These are phyloP conservation scores for Cinara cedri DNA, from an alignment of 2,888 invertebrate genomes.

Conservation along the genomic window DNA sequence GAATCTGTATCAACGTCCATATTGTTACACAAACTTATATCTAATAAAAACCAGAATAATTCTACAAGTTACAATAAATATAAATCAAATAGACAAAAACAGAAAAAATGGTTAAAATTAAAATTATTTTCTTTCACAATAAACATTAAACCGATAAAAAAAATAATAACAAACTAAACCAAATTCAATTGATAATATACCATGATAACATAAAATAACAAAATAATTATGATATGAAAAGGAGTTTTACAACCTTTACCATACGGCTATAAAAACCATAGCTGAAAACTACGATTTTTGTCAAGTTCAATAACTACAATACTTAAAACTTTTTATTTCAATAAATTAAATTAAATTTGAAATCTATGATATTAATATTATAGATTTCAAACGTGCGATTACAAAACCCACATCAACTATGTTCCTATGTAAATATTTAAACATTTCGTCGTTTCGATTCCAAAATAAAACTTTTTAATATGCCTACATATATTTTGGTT, in stretches of 20 bases:
- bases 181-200: not conserved
- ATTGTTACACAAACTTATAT: not conserved
- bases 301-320: too few relatives aligned
- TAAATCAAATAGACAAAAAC: constrained; percentile 1
- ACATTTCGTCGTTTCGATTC: too few relatives aligned
- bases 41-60: not conserved
- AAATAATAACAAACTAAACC: not conserved
- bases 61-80: not conserved
- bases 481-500: too few relatives aligned
- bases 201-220: not conserved
- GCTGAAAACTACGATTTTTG: not conserved
- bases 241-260: not conserved
- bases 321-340: too few relatives aligned
- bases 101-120: not conserved
- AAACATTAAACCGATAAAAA: not conserved
- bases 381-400: too few relatives aligned
- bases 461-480: too few relatives aligned
- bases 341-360: too few relatives aligned
- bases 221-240: not conserved
- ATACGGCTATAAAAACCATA: not conserved
- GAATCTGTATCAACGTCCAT: constrained; percentile 49
- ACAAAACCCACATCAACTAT: too few relatives aligned
- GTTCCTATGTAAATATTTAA: too few relatives aligned
- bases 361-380: too few relatives aligned
- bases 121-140: not conserved